These are phyloP conservation scores for Aquatica leii DNA, from an alignment of 2,888 invertebrate species.

Conservation along the genomic window DNA sequence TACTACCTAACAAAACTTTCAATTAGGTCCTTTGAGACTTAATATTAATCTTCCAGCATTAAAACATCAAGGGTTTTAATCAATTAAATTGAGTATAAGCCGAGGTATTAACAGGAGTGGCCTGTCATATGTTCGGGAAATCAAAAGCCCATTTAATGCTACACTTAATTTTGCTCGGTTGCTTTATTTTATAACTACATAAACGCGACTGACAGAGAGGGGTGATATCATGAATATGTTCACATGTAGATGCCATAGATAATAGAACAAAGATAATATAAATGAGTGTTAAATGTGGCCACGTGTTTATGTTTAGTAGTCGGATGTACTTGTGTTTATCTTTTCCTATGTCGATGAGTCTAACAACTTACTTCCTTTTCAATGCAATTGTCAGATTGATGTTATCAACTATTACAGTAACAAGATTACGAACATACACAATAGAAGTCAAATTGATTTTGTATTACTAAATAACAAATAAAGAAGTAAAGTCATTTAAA, in stretches of 20 bases:
- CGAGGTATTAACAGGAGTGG: slow-evolving; percentile 29
- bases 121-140: slow-evolving; percentile 29
- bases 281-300: slow-evolving; percentile 55
- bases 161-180: slow-evolving; percentile 27
- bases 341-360: slow-evolving; percentile 1
- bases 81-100: slow-evolving; percentile 35
- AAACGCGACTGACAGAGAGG: slow-evolving; percentile 19
- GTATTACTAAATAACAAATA: too few relatives aligned
- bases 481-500: too few relatives aligned
- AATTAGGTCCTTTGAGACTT: slow-evolving; percentile 32
- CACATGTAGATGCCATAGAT: slow-evolving; percentile 38
- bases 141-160: slow-evolving; percentile 34
- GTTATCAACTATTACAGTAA: background rate
- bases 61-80: slow-evolving; percentile 37
- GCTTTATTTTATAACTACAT: slow-evolving; percentile 18
- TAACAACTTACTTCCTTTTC: slow-evolving; percentile 1
- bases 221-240: slow-evolving; percentile 35
- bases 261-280: slow-evolving; percentile 50
- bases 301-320: slow-evolving; percentile 46
- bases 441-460: too few relatives aligned
- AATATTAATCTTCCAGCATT: slow-evolving; percentile 33
- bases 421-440: too few relatives aligned
- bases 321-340: slow-evolving; percentile 28
- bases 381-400: slow-evolving; percentile 21
- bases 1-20: slow-evolving; percentile 30